These are phyloP conservation scores for Bubo blakistoni DNA, from an alignment of 2,113 vertebrate species.

Conservation along the genomic window DNA sequence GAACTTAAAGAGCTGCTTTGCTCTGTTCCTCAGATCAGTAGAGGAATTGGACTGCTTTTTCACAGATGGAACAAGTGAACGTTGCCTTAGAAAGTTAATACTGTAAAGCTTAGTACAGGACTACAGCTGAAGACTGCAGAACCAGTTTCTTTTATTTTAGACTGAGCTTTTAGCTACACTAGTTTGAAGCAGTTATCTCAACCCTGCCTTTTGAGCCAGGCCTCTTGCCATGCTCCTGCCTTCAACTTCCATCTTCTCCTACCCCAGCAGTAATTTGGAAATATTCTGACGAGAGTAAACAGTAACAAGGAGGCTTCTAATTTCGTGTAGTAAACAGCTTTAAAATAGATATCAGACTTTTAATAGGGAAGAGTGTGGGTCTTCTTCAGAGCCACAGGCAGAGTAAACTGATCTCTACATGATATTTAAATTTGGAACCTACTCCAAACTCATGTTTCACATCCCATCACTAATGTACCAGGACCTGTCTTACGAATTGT, in stretches of 20 bases:
- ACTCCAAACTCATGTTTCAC: constrained; percentile 47
- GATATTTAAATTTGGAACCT: constrained; percentile 44
- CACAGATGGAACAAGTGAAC: neutral
- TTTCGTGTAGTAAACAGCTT: neutral
- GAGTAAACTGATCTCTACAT: constrained; percentile 22
- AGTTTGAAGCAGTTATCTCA: neutral
- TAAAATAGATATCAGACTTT: neutral
- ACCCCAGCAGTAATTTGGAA: neutral
- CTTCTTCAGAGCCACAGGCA: neutral
- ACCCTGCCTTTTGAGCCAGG: neutral
- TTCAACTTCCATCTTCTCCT: neutral
- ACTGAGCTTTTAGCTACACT: neutral
- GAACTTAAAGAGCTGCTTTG: neutral
- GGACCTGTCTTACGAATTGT: neutral
- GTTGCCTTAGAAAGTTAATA: neutral
- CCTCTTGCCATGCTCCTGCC: neutral
- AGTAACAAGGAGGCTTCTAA: neutral
- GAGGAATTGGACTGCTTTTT: neutral
- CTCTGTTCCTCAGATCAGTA: neutral
- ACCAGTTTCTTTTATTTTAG: neutral
- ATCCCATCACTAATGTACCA: neutral
- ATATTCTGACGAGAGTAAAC: neutral
- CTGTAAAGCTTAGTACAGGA: neutral
- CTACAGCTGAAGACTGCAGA: neutral
- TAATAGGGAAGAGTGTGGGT: neutral